Base-by-base conservation (phyloP, 2,888 invertebrate species). In the Ophion ellenae region DNA sequence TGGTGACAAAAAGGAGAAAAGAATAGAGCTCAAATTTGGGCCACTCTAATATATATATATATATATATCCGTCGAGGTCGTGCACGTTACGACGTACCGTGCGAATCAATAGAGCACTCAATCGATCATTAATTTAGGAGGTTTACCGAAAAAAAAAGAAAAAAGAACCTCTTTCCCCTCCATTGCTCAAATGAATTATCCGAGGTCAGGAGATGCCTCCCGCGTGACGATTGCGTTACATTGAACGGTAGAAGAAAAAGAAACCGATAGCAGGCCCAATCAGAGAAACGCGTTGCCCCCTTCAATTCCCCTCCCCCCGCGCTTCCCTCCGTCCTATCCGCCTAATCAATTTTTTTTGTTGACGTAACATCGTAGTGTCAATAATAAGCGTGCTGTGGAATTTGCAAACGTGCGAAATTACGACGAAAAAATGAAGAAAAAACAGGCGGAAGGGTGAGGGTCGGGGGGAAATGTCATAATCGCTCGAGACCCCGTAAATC, bases 141-240 rank as follows among this genome's bases (percentile, higher is more conserved):
- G 64, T 66, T 69, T 47, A 75, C 67, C 36, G 64, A 47, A n/a
- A 6, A 17, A 17, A 64, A 28, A 17, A 28, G 40, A 57, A 79
- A 32, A 14, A 36, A 24, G 9, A 20, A 61, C 4, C 61, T n/a
- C 20, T 61, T 53, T 14, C 32, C 45, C 71, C 20, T 63, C 75
- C 40, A 57, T 74, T 69, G 67, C 76, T 69, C 67, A 74, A 83
- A 86, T 61, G 69, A 83, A 86, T 86, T 86, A 83, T 87, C 87
- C 87, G 88, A 88, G 88, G 88, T 88, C 88, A 88, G 88, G 88
- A 85, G 74, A 85, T 83, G 76, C 79, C 85, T 86, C 70, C 59
- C 75, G 69, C 53, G 36, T n/a, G 73, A 82, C 81, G 83, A 86
- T 84, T 78, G 73, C 69, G 28, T 80, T 85, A 32, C 53, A 61